A percentile compares a stretch with the other conserved stretches of the same genome.
Conservation (phyloP, 1,140 invertebrate genomes). For the Diploscapter pachys region DNA sequence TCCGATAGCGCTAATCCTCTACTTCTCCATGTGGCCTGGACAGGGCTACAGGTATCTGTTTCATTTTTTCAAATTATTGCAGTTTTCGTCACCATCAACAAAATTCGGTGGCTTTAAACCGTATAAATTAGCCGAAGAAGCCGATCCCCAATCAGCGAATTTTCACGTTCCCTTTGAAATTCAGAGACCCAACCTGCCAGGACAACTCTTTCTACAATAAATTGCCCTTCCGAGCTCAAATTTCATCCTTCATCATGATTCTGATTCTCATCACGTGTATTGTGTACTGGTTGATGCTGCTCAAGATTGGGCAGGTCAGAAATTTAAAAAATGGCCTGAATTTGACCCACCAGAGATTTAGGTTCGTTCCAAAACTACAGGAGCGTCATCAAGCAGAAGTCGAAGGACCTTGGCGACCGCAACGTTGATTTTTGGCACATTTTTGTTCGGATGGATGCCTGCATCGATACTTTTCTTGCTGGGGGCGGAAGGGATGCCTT, state of each 20-base stretch:
- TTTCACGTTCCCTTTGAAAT: not conserved
- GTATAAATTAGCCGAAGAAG: too few relatives aligned
- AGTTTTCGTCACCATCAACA: too few relatives aligned
- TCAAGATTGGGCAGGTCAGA: not conserved
- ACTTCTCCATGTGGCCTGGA: constrained; percentile 16
- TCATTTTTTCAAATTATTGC: not conserved
- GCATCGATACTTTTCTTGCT: constrained; percentile 26
- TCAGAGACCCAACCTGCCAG: constrained; percentile 17
- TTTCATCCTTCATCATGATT: constrained; percentile 25
- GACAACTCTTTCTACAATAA: constrained; percentile 22
- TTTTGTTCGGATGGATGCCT: constrained; percentile 34
- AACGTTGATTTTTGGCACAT: constrained; percentile 29
- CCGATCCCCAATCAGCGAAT: too few relatives aligned
- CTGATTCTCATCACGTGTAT: constrained; percentile 18
- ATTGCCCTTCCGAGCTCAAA: constrained; percentile 17
- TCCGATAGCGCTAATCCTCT: constrained; percentile 19
- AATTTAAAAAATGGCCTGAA: too few relatives aligned
- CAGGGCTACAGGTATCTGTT: constrained; percentile 26
- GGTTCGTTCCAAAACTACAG: constrained; percentile 25
- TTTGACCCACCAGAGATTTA: not conserved
- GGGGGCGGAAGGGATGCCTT: constrained; percentile 27
- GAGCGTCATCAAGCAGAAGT: constrained; percentile 6
- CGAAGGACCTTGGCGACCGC: constrained; percentile 30
- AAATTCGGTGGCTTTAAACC: too few relatives aligned
- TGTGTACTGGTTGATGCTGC: constrained; percentile 18